phyloP scores from a whole-genome alignment of 2,888 invertebrate genomes.

The Ochropleura plecta region DNA sequence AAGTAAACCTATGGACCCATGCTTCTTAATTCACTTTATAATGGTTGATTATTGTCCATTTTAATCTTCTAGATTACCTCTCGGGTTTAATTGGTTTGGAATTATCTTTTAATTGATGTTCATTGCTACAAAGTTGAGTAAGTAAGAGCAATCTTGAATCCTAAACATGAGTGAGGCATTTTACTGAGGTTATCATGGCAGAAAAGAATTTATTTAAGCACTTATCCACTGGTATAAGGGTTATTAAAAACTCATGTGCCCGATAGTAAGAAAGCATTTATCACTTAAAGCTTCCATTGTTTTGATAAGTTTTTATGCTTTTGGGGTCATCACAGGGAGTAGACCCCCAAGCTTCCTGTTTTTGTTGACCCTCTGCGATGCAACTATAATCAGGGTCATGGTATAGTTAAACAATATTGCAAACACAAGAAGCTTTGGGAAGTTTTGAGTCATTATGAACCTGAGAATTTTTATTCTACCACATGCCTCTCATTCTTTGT shows the following conservation, averaged over 20 bases:
- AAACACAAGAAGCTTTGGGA: background rate
- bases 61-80: background rate
- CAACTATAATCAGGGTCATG: background rate
- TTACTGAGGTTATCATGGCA: background rate
- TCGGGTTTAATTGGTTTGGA: background rate
- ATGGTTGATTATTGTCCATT: background rate
- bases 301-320: background rate
- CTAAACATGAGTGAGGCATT: background rate
- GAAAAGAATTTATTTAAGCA: background rate
- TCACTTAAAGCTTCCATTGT: background rate
- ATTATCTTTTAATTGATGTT: background rate
- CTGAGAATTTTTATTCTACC: too few species aligned
- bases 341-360: too few species aligned
- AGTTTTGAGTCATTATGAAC: background rate
- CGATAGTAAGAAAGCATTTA: background rate
- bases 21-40: background rate
- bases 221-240: background rate
- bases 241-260: background rate
- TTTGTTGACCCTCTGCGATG: too few species aligned
- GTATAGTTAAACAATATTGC: background rate
- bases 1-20: background rate
- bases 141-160: too few species aligned
- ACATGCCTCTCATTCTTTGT: background rate
- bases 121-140: background rate
- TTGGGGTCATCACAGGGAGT: too few species aligned